Percentiles rank a stretch among this genome's conserved stretches.
Evolutionary conservation across 2,797 vertebrate species (phyloP).

Genomic region (Oophaga sylvatica): DNA sequence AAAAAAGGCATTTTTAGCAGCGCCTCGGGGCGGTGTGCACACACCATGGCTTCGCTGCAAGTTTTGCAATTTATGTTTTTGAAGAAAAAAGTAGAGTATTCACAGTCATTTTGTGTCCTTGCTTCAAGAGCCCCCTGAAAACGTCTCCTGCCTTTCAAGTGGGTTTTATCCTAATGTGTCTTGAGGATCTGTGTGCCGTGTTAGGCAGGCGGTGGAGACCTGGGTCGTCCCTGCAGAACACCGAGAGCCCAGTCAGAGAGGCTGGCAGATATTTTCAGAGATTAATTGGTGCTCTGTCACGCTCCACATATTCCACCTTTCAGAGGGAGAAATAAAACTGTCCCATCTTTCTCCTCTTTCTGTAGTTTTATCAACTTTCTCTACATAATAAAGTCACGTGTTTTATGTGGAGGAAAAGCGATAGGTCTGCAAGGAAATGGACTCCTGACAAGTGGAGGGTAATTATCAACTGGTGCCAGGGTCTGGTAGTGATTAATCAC

Average conservation of each 20-base stretch:
- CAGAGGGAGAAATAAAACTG: background rate
- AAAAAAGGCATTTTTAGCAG: background rate
- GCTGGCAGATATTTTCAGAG: constrained; percentile 34
- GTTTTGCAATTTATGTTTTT: constrained; percentile 12
- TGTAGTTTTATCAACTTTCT: constrained; percentile 27
- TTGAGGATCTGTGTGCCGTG: background rate
- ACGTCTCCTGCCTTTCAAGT: background rate
- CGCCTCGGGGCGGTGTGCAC: background rate
- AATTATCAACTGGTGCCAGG: constrained; percentile 38
- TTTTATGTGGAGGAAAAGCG: constrained; percentile 1
- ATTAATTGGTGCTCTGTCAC: constrained; percentile 10
- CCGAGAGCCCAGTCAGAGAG: constrained; percentile 22
- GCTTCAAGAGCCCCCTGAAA: background rate
- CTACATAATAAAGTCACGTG: constrained; percentile 4
- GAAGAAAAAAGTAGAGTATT: background rate
- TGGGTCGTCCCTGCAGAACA: background rate
- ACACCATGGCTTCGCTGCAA: background rate
- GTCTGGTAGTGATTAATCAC: constrained; percentile 44
- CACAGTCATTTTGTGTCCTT: constrained; percentile 18
- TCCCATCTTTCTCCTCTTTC: background rate
- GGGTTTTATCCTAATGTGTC: constrained; percentile 16
- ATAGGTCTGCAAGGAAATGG: constrained; percentile 1
- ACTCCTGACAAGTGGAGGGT: constrained; percentile 33
- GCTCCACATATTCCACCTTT: constrained; percentile 30
- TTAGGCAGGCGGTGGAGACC: background rate